Base-by-base conservation (phyloP, 2,888 invertebrate genomes). In the Acronicta aceris region DNA sequence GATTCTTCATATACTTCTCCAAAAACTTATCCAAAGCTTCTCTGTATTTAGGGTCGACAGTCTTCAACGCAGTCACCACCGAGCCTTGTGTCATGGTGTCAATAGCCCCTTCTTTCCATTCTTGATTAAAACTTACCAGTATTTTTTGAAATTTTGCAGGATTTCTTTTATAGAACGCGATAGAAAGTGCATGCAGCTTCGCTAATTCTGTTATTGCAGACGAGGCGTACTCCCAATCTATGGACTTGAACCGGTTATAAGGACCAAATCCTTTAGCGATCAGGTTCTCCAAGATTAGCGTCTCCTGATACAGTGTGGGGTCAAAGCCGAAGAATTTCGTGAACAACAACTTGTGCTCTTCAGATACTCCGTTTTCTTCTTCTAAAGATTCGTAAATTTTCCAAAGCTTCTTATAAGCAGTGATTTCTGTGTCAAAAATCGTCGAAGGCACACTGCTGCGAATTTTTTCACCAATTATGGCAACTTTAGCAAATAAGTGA, bases 171-270 rank as follows among this genome's bases (percentile, higher is more conserved):
- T 67, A 71, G 53, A 81, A 79, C 0, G 86, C 88, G 17, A 88
- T 79, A 0, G 89, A 87, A 2, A 88, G 68, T 0, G 89, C 87
- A 57, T 91, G 90, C 13, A 87, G 73, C 59, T 84, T 85, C 0
- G 86, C 89, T 27, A 89, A 57, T 4, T 79, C 80, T 15, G 62
- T 71, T 0, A 84, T 46, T 0, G 82, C 73, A 0, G 74, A 4
- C 8, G 53, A 57, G 8, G 71, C 69, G 36, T 71, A 73, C 9
- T 47, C 57, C 69, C 77, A 80, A 16, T 79, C 69, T 10, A 82
- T 45, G 5, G 79, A 53, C 40, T 63, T 60, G 36, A 77, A 67
- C 64, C 81, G 76, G 21, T 84, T 73, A 48, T 68, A 62, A 9
- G 61, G 27, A 48, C 7, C 49, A 61, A 69, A 89, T 8, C 81